Evolutionary conservation across 2,797 vertebrate species (phyloP), one percentile per base, ranked within the genome.

Genomic region (Columba guinea): DNA sequence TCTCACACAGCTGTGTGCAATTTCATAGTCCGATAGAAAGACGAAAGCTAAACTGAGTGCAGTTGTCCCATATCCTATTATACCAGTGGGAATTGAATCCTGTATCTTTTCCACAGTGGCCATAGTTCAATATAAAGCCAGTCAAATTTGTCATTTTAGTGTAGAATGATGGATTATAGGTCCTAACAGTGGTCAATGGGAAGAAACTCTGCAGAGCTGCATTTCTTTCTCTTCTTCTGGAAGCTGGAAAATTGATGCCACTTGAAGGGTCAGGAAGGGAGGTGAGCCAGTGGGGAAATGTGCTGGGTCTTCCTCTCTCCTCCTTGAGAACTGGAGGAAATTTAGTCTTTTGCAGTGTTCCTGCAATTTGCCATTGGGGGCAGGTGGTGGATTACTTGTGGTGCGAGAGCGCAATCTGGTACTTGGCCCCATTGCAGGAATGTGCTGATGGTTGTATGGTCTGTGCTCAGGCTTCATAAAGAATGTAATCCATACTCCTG

Each of bases 361-460:
- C 56, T 5, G 7, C 64, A 87, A 69, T 26, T 46, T 83, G 37
- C 46, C 3, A 1, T 1, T 83, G 49, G 10, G 58, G 44, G 34
- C 60, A 84, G 84, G 75, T 95, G 64, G 75, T 83, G 82, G 41
- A 85, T 94, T 91, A 70, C 11, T 94, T 91, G 68, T 3, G 34
- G 46, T 77, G 44, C n/a, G 17, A 85, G 71, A 75, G 46, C 68
- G 21, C 89, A 89, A 30, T 49, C 81, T 89, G 75, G 35, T 91
- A 91, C 78, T 89, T 92, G 93, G 92, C 84, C 22, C 11, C 3
- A 0, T 24, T 78, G 79, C 64, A 75, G 56, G 56, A 87, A 87
- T 16, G 1, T 68, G 68, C 78, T 71, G 90, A 78, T 27, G 68
- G 78, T 89, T 8, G 0, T 92, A 89, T 75, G 78, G 34, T 71